Evolutionary conservation across 2,888 invertebrate species (phyloP).

Genomic region (Synergus umbraculus): DNA sequence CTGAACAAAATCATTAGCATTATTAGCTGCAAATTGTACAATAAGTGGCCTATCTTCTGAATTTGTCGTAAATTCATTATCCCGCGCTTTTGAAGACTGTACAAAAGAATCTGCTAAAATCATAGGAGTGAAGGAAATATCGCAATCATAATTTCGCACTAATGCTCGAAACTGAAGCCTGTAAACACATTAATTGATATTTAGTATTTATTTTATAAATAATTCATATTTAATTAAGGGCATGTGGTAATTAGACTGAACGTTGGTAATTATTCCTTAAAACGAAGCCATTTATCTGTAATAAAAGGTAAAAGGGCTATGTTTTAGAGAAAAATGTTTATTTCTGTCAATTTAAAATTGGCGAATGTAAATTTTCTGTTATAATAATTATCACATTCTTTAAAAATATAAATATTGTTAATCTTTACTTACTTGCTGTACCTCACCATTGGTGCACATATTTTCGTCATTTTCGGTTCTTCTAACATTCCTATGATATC

Average conservation of each 20-base stretch:
- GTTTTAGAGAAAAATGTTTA: no score
- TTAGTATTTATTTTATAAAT: background rate
- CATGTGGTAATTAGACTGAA: no score
- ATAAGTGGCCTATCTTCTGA: slow-evolving; percentile 88
- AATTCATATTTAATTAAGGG: no score
- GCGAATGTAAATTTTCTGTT: no score
- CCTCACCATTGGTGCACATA: slow-evolving; percentile 97
- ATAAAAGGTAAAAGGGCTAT: no score
- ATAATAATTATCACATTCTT: no score
- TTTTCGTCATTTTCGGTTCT: slow-evolving; percentile 81
- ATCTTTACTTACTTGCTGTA: slow-evolving; percentile 86
- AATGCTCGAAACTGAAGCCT: slow-evolving; percentile 88
- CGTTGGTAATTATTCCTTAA: no score
- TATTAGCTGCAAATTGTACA: slow-evolving; percentile 96
- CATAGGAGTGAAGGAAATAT: slow-evolving; percentile 97
- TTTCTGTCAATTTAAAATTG: no score
- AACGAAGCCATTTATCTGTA: no score
- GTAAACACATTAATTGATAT: background rate
- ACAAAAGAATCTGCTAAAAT: slow-evolving; percentile 96
- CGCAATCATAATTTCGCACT: slow-evolving; percentile 89
- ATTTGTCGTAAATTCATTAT: slow-evolving; percentile 89
- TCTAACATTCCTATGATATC: slow-evolving; percentile 84
- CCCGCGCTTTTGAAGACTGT: slow-evolving; percentile 90
- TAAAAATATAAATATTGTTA: slow-evolving; percentile 21
- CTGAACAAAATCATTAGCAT: slow-evolving; percentile 88